A percentile compares a stretch with the other conserved stretches of the same genome.
These are phyloP conservation scores for Cerastis rubricosa DNA, from an alignment of 2,888 invertebrate genomes.

Conservation along the genomic window DNA sequence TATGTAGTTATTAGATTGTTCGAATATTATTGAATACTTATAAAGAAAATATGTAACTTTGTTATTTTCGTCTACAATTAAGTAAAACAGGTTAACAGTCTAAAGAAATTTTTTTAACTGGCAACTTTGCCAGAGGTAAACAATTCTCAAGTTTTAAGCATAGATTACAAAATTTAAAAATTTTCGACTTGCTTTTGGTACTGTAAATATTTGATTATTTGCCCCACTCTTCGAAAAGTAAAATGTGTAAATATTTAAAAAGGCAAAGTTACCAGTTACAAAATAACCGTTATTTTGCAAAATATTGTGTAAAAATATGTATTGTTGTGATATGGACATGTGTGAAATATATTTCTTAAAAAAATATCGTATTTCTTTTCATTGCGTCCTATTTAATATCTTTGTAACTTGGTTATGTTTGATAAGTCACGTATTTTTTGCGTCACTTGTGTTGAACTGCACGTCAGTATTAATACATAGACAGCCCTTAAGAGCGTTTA, in stretches of 20 bases:
- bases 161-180: background rate
- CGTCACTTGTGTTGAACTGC: background rate
- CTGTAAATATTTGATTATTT: background rate
- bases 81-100: background rate
- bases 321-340: constrained; percentile 10
- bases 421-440: constrained; percentile 28
- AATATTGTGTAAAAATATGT: constrained; percentile 33
- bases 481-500: too few relatives aligned
- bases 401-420: background rate
- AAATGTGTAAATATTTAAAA: constrained; percentile 6
- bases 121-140: background rate
- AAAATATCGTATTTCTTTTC: constrained; percentile 26
- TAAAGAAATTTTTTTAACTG: background rate
- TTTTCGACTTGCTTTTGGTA: background rate
- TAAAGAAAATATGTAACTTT: background rate
- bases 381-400: constrained; percentile 10
- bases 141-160: too few relatives aligned
- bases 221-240: background rate
- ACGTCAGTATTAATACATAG: background rate
- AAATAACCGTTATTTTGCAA: constrained; percentile 2
- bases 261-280: background rate
- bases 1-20: background rate
- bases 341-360: constrained; percentile 38
- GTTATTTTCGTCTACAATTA: constrained; percentile 3
- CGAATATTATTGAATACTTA: background rate